Evolutionary conservation across 1,140 invertebrate genomes (phyloP).

Genomic region (Tribolium madens): DNA sequence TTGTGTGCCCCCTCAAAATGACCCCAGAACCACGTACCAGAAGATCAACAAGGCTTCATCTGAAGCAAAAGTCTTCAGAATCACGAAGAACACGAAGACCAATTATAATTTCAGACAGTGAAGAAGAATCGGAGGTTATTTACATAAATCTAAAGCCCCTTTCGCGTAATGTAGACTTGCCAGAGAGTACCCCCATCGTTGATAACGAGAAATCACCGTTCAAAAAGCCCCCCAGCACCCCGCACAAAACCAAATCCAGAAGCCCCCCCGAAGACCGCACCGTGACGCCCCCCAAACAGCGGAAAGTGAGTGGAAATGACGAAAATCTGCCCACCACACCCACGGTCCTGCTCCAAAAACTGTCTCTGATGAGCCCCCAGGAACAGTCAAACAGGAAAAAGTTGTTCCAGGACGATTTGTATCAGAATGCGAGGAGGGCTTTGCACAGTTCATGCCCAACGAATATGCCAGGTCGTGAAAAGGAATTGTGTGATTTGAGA

Average conservation of each 20-base stretch:
- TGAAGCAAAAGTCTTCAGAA: not conserved
- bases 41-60: not conserved
- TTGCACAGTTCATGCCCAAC: conserved; percentile 79
- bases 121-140: not conserved
- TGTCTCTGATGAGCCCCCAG: conserved; percentile 54
- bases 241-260: not conserved
- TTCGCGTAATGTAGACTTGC: too few relatives aligned
- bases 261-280: not conserved
- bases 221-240: not conserved
- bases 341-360: conserved; percentile 54
- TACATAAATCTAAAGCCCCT: not conserved
- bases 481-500: conserved; percentile 78
- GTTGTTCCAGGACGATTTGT: conserved; percentile 59
- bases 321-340: conserved; percentile 54
- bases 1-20: not conserved
- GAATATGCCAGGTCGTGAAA: conserved; percentile 81
- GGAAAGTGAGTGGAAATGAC: conserved; percentile 49
- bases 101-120: conserved; percentile 3
- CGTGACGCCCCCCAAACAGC: conserved; percentile 61
- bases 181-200: too few relatives aligned
- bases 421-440: conserved; percentile 72
- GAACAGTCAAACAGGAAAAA: conserved; percentile 46
- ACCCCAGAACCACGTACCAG: not conserved
- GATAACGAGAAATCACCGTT: not conserved
- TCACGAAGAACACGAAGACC: not conserved